Evolutionary conservation across 2,888 invertebrate species (phyloP).

Genomic region (Eupithecia vulgata): DNA sequence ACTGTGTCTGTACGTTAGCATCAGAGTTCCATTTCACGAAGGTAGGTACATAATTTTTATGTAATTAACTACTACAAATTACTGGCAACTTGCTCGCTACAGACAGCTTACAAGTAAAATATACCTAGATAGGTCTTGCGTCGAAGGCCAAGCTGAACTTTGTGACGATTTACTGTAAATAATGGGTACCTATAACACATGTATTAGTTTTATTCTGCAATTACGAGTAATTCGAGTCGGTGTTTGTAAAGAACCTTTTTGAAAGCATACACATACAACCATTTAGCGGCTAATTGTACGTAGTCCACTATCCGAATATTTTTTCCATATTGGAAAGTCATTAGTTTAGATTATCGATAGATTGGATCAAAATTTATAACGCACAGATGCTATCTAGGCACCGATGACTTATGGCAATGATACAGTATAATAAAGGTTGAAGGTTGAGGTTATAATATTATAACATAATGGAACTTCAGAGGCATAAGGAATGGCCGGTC

Average conservation of each 20-base stretch:
- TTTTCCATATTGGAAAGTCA: conserved; percentile 19
- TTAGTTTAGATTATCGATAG: conserved; percentile 12
- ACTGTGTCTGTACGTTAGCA: too few species aligned
- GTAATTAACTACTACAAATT: neutral
- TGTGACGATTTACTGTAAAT: neutral
- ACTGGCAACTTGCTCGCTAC: neutral
- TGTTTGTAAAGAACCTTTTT: neutral
- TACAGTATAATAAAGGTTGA: neutral
- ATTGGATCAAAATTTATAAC: conserved; percentile 2
- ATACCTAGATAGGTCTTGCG: neutral
- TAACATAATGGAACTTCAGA: neutral
- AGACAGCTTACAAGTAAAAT: neutral
- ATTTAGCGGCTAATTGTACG: conserved; percentile 14
- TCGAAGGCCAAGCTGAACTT: neutral
- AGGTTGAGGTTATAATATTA: neutral
- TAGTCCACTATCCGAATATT: conserved; percentile 9
- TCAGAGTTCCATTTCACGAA: too few species aligned
- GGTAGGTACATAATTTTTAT: neutral
- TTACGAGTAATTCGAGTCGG: neutral
- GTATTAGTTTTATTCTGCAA: too few species aligned
- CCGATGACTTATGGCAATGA: too few species aligned
- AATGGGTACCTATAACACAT: too few species aligned
- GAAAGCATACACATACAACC: neutral
- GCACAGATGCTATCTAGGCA: neutral
- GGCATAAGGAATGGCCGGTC: neutral